phyloP scores from a whole-genome alignment of 1,140 invertebrate genomes.

The Drosophila sturtevanti region DNA sequence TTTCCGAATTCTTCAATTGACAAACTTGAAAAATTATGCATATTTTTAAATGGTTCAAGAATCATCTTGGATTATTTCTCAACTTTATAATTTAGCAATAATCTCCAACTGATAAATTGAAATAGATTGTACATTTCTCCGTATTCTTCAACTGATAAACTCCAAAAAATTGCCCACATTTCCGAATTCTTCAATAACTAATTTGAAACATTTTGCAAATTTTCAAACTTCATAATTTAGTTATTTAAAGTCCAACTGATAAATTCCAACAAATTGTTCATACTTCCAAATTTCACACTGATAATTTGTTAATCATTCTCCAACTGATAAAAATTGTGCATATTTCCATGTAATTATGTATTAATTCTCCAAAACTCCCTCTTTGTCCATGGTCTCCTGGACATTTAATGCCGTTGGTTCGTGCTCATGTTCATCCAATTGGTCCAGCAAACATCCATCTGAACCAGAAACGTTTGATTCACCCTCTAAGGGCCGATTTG shows the following conservation, averaged over 20 bases:
- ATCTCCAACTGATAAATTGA: neutral
- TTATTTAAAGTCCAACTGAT: neutral
- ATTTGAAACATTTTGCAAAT: neutral
- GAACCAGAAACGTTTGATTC: neutral
- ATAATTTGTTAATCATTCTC: neutral
- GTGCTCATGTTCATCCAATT: neutral
- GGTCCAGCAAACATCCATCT: neutral
- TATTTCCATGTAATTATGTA: neutral
- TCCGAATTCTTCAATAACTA: too few species aligned
- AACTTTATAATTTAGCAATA: neutral
- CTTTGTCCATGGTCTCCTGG: neutral
- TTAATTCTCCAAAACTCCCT: conserved; percentile 30
- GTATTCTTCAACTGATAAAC: neutral
- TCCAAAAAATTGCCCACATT: neutral
- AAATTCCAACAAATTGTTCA: neutral
- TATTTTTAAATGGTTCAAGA: neutral
- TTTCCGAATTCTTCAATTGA: neutral
- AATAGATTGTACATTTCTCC: neutral
- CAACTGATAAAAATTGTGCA: neutral
- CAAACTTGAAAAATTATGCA: neutral
- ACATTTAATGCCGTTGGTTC: neutral
- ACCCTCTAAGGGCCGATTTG: conserved; percentile 3
- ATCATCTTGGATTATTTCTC: too few species aligned
- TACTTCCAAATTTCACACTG: neutral
- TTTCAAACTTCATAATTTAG: too few species aligned